Base-by-base conservation (phyloP, 2,113 vertebrate genomes). In the Rhabdornis inornatus region DNA sequence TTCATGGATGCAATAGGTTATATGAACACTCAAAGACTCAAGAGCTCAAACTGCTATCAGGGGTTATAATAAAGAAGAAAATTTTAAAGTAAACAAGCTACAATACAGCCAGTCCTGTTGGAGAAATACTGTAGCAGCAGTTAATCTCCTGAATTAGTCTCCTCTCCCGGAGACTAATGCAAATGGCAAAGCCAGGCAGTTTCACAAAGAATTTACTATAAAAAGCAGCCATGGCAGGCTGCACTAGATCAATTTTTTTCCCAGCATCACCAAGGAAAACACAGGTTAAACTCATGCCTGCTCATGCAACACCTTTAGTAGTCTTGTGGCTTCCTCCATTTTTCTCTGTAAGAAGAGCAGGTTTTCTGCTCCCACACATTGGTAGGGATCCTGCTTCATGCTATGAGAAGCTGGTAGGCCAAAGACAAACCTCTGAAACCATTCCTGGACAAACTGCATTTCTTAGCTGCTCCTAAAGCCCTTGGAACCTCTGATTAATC, bases 401-500 rank as follows among this genome's bases (percentile, higher is more conserved):
- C 44, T 42, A 3, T 14, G 49, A 71, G 56, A 56, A 77, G 15
- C 16, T 68, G 44, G 28, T 8, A 83, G 76, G 33, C 14, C 3
- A 3, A 81, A 83, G 37, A 80, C 35, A 93, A 89, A 90, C 7
- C 49, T 90, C 74, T 2, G 0, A 86, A 66, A 70, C 35, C 15
- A 5, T 44, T 63, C 59, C 80, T 65, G 66, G 59, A 47, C 45
- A 27, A 92, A 78, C 31, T 71, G 56, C n/a, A 60, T 78, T 77
- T 86, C 64, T 63, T 80, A 68, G 45, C 37, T 69, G 50, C 49
- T 74, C 52, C 35, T 94, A 83, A 66, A 70, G 33, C 30, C 63
- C 90, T 75, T 72, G 71, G 57, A 94, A 95, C 25, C 40, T 89
- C 88, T 74, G 76, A 88, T 81, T 71, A 93, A 93, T 83, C 90